Percentiles rank a stretch among this genome's conserved stretches.
These are phyloP conservation scores for Argyresthia albistria DNA, from an alignment of 2,888 invertebrate genomes.

Conservation along the genomic window DNA sequence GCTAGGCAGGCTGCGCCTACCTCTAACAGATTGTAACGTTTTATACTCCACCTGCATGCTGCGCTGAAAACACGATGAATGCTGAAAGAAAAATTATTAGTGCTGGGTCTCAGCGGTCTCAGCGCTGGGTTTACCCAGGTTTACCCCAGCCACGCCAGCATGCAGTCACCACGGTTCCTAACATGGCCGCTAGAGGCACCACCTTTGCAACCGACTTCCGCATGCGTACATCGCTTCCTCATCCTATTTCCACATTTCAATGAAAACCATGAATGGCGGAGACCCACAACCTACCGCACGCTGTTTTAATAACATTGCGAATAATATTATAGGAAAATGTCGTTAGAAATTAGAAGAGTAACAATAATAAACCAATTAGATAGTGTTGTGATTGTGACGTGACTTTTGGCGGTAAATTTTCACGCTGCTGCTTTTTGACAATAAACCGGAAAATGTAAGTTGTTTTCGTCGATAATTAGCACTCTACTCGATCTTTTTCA, in stretches of 20 bases:
- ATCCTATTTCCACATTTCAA: slow-evolving; percentile 29
- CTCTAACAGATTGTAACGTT: too few species aligned
- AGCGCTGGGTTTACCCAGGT: not conserved
- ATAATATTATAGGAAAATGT: slow-evolving; percentile 55
- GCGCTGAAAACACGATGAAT: too few species aligned
- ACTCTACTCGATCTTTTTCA: not conserved
- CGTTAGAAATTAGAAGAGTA: slow-evolving; percentile 36
- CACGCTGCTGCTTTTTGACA: slow-evolving; percentile 47
- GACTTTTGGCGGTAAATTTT: slow-evolving; percentile 19
- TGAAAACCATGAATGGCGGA: slow-evolving; percentile 62
- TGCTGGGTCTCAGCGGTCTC: too few species aligned
- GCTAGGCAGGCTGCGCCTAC: too few species aligned
- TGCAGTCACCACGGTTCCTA: not conserved
- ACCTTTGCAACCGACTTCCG: slow-evolving; percentile 23
- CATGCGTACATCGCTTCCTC: slow-evolving; percentile 47
- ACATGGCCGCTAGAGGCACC: slow-evolving; percentile 23
- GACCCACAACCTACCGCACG: slow-evolving; percentile 43
- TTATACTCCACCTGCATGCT: too few species aligned
- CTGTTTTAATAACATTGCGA: slow-evolving; percentile 43
- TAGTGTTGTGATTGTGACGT: slow-evolving; percentile 41
- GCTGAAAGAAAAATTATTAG: too few species aligned
- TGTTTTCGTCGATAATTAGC: not conserved
- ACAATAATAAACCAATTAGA: slow-evolving; percentile 52
- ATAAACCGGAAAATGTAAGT: slow-evolving; percentile 46
- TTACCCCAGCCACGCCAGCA: slow-evolving; percentile 9